phyloP scores from a whole-genome alignment of 2,113 vertebrate genomes.

The Cyanoramphus novaezelandiae region DNA sequence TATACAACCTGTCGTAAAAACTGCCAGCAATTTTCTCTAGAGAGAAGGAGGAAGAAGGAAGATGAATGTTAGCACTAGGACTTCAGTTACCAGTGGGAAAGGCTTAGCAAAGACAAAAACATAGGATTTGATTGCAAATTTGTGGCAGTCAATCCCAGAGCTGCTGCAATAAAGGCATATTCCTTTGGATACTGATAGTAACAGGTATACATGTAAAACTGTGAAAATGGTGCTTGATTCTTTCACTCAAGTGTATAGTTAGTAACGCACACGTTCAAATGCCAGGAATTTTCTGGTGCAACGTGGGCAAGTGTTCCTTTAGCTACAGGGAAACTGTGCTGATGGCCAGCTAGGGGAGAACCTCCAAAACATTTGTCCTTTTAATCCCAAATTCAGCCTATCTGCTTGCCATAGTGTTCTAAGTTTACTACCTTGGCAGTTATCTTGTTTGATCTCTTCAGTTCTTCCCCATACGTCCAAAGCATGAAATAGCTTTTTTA shows the following conservation, averaged over 20 bases:
- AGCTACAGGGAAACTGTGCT: background rate
- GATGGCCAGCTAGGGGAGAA: background rate
- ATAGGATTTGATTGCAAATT: background rate
- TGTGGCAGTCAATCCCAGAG: background rate
- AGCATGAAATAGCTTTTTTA: background rate
- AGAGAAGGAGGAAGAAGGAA: background rate
- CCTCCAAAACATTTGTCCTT: background rate
- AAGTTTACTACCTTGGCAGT: background rate
- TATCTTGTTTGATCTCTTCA: background rate
- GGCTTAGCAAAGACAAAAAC: background rate
- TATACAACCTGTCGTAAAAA: background rate
- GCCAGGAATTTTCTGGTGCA: background rate
- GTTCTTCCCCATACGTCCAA: background rate
- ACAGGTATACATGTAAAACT: background rate
- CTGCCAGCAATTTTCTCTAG: background rate
- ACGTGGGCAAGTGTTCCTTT: background rate
- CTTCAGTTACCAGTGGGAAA: background rate
- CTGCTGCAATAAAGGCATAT: background rate
- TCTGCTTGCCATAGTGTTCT: background rate
- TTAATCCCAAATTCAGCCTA: background rate
- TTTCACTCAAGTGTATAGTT: background rate
- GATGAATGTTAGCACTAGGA: background rate
- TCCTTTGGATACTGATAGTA: background rate
- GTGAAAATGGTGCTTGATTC: background rate
- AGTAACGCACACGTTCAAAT: background rate